Base-by-base conservation (phyloP, 2,797 vertebrate species). In the Lepidocolaptes lacrymiger region DNA sequence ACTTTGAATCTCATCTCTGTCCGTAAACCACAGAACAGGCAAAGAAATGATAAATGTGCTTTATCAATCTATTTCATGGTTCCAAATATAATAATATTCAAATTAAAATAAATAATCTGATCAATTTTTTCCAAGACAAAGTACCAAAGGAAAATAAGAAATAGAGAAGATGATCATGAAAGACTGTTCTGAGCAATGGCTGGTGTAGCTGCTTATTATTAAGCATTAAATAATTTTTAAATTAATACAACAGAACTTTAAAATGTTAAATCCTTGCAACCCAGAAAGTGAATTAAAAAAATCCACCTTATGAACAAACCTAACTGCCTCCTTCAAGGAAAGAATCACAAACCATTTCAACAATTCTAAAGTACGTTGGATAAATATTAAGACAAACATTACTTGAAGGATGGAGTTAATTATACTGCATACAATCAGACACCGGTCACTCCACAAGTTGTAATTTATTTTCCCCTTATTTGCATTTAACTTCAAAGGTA, bases 391-490 rank as follows among this genome's bases (percentile, higher is more conserved):
- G 93, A 95, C 91, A 96, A 98, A 95, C 66, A 87, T 95, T 89
- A 94, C 78, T 37, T 94, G 93, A 94, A 97, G 91, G 95, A 96
- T 83, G 52, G 80, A 96, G 94, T 96, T 96, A 97, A 98, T 97
- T 97, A 97, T 89, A 97, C 96, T 95, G 86, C 81, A 64, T 96
- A 91, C 93, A 97, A 97, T 96, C 95, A 97, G 96, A 94, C 74
- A 96, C 64, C 87, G 97, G 98, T 97, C 96, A 97, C 94, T 96
- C 97, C 94, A 96, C 95, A 97, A 97, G 96, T 98, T 97, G 97
- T 97, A 98, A 98, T 98, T 98, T 97, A 97, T 98, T 98, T 98
- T 97, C 94, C 91, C 94, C 79, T 98, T 98, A 98, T 98, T 98
- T 97, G 77, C 94, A 96, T 98, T 97, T 98, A 97, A 96, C 98